phyloP scores from a whole-genome alignment of 2,888 invertebrate species.

The Mesoligia furuncula region DNA sequence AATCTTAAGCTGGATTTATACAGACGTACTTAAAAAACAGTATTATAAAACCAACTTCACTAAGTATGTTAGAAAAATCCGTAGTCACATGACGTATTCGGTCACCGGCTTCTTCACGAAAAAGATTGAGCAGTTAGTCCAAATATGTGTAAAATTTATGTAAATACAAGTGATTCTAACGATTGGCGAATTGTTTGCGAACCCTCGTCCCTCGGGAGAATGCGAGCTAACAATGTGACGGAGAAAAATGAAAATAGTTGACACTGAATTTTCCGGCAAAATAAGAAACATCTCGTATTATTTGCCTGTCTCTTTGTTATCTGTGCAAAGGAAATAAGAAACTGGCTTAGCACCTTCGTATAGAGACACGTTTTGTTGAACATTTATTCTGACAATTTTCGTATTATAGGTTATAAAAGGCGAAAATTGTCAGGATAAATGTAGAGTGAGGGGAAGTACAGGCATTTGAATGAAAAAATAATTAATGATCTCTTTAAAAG shows the following conservation, averaged over 20 bases:
- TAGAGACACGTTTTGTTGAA: slow-evolving; percentile 29
- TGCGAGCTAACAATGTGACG: slow-evolving; percentile 62
- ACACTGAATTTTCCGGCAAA: slow-evolving; percentile 60
- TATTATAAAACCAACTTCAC: not conserved
- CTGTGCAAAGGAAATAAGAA: slow-evolving; percentile 35
- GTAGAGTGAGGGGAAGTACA: not conserved
- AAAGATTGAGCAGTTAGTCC: slow-evolving; percentile 60
- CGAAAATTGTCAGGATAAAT: not conserved
- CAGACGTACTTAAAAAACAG: not conserved
- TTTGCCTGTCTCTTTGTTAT: slow-evolving; percentile 53
- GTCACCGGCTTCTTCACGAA: slow-evolving; percentile 16
- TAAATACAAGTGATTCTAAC: slow-evolving; percentile 65
- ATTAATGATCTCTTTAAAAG: not conserved
- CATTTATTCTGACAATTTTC: slow-evolving; percentile 33
- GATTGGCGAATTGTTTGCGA: slow-evolving; percentile 64
- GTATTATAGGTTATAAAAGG: slow-evolving; percentile 1
- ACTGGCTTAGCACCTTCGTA: slow-evolving; percentile 25
- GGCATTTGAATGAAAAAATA: slow-evolving; percentile 1
- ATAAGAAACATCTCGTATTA: slow-evolving; percentile 59
- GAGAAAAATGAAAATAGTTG: slow-evolving; percentile 68
- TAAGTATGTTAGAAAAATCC: slow-evolving; percentile 1
- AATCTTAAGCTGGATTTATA: slow-evolving; percentile 1
- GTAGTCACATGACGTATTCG: not conserved
- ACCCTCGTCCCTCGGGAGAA: slow-evolving; percentile 56
- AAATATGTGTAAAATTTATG: slow-evolving; percentile 66